Evolutionary conservation across 2,797 vertebrate species (phyloP).

Genomic region (Margarornis squamiger): DNA sequence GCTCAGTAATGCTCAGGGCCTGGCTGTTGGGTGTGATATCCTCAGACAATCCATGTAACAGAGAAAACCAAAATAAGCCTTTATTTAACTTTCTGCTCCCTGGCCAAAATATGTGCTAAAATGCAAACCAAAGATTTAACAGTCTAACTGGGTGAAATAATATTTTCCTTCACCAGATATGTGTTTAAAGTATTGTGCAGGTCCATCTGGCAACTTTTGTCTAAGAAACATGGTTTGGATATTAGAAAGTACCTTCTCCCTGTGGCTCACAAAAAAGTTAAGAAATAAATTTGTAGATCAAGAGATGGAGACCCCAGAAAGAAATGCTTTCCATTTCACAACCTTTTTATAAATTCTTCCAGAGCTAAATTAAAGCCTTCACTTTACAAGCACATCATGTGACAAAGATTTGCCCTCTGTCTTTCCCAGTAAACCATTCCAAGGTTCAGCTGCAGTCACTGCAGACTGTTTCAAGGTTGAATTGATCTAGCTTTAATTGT

Average conservation of each 20-base stretch:
- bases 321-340: background rate
- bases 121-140: background rate
- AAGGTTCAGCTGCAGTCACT: background rate
- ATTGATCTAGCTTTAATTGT: constrained; percentile 28
- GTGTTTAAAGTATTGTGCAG: background rate
- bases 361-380: background rate
- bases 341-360: background rate
- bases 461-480: constrained; percentile 46
- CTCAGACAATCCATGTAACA: background rate
- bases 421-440: background rate
- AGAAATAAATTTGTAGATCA: background rate
- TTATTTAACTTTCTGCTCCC: background rate
- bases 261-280: background rate
- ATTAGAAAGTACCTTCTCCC: background rate
- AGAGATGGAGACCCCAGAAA: background rate
- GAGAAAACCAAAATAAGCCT: background rate
- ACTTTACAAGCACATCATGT: background rate
- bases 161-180: background rate
- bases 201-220: background rate
- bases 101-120: background rate
- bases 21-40: background rate
- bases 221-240: background rate
- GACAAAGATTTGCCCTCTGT: background rate
- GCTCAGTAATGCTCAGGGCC: background rate
- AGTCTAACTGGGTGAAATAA: background rate